phyloP scores from a whole-genome alignment of 2,888 invertebrate genomes.

The Carcina quercana region DNA sequence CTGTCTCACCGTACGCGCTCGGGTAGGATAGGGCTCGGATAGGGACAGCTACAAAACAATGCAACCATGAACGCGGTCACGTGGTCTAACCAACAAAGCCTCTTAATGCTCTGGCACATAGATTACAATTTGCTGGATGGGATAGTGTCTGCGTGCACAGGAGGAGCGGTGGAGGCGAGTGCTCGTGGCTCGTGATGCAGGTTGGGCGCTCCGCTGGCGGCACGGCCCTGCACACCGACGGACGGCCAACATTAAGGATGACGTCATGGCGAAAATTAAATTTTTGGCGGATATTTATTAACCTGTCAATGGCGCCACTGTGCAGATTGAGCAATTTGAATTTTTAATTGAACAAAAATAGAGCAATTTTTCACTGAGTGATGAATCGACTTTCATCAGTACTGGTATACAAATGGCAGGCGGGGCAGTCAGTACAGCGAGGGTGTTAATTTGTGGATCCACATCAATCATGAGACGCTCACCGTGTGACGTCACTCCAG shows the following conservation, averaged over 20 bases:
- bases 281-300: conserved; percentile 41
- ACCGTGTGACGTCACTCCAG: too few species aligned
- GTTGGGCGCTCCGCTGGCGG: conserved; percentile 1
- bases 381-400: too few species aligned
- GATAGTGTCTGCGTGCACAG: background rate
- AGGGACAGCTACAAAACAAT: too few species aligned
- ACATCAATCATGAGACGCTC: too few species aligned
- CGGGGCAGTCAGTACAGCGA: too few species aligned
- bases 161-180: conserved; percentile 1
- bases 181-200: conserved; percentile 8
- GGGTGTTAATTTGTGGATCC: too few species aligned
- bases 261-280: conserved; percentile 31
- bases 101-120: too few species aligned
- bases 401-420: too few species aligned
- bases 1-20: too few species aligned
- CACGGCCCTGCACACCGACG: conserved; percentile 1
- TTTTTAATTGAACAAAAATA: conserved; percentile 1
- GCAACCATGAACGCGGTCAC: too few species aligned
- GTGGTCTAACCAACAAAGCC: too few species aligned
- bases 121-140: background rate
- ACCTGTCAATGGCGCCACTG: conserved; percentile 25
- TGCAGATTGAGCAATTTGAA: conserved; percentile 21
- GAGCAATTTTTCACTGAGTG: background rate
- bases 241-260: conserved; percentile 27
- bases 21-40: too few species aligned